Evolutionary conservation across 2,113 vertebrate species (phyloP).

Genomic region (Sinocyclocheilus grahami): DNA sequence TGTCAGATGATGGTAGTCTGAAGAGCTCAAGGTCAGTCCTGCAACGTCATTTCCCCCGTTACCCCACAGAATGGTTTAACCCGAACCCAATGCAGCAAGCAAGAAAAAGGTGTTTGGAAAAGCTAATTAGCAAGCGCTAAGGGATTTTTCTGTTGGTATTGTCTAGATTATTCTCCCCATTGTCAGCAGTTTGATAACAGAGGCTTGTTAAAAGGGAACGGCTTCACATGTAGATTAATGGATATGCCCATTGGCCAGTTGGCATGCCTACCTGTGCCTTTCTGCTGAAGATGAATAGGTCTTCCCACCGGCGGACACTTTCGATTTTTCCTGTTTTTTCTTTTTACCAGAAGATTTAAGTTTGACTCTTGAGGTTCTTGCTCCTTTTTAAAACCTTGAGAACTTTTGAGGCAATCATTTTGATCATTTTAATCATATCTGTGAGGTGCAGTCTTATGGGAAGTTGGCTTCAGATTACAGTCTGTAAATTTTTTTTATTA

Average conservation of each 20-base stretch:
- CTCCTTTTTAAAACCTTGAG: conserved; percentile 59
- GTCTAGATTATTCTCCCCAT: conserved; percentile 53
- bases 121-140: neutral
- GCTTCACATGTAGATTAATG: conserved; percentile 68
- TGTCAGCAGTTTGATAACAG: conserved; percentile 58
- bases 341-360: conserved; percentile 69
- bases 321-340: conserved; percentile 54
- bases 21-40: conserved; percentile 91
- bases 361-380: conserved; percentile 50
- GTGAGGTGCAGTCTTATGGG: neutral
- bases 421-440: neutral
- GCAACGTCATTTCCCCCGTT: conserved; percentile 23
- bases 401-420: conserved; percentile 49
- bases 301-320: conserved; percentile 69
- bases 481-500: too few relatives aligned
- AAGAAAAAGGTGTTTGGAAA: conserved; percentile 3
- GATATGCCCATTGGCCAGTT: conserved; percentile 69
- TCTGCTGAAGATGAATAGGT: conserved; percentile 67
- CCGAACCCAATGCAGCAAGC: neutral
- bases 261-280: conserved; percentile 62
- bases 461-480: too few relatives aligned
- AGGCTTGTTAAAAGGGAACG: conserved; percentile 53
- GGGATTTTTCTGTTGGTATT: conserved; percentile 28
- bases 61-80: neutral
- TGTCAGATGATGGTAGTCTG: conserved; percentile 91